phyloP scores from a whole-genome alignment of 2,797 vertebrate species.

The Carduelis carduelis region DNA sequence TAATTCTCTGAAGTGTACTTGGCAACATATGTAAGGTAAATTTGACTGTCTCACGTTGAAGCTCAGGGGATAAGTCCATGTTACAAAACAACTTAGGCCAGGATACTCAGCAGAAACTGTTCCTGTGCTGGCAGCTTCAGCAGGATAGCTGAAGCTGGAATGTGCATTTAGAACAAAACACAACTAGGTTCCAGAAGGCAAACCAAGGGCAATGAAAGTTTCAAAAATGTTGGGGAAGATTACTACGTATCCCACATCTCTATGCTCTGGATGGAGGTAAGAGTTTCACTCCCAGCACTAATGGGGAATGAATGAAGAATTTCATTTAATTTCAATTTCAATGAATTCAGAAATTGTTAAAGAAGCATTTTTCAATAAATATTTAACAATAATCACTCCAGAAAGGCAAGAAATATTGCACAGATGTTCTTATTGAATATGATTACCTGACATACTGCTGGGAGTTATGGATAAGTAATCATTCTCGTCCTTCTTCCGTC shows the following conservation, averaged over 20 bases:
- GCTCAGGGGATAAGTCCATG: neutral
- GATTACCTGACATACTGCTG: conserved; percentile 83
- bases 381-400: neutral
- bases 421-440: neutral
- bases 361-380: neutral
- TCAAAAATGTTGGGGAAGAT: neutral
- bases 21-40: neutral
- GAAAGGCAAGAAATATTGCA: neutral
- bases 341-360: neutral
- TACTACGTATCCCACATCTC: neutral
- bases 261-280: neutral
- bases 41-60: neutral
- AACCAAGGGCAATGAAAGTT: neutral
- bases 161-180: neutral
- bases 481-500: conserved; percentile 68
- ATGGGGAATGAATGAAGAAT: neutral
- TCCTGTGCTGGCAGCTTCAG: neutral
- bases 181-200: neutral
- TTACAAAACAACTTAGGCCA: neutral
- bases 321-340: neutral
- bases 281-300: neutral
- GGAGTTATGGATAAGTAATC: conserved; percentile 77
- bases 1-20: neutral
- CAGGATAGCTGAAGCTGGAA: neutral
- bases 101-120: neutral